These are phyloP conservation scores for Punctoribates punctum DNA, from an alignment of 2,888 invertebrate genomes.

Conservation along the genomic window DNA sequence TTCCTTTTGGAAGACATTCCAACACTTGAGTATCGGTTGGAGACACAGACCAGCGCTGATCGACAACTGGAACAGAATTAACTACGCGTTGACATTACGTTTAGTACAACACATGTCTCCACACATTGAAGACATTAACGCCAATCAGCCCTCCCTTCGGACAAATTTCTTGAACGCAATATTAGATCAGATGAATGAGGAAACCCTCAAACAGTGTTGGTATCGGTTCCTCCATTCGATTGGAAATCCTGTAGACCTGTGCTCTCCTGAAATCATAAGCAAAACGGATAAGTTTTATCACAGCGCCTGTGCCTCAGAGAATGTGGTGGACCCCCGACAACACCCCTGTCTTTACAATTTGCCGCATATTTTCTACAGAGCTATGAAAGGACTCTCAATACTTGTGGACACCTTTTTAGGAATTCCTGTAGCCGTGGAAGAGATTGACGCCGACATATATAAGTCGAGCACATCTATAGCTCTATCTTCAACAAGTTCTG, in stretches of 20 bases:
- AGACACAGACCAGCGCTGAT: constrained; percentile 86
- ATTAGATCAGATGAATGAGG: constrained; percentile 71
- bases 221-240: constrained; percentile 88
- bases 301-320: constrained; percentile 74
- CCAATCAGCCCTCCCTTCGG: constrained; percentile 3
- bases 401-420: constrained; percentile 94
- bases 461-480: constrained; percentile 36
- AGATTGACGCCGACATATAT: constrained; percentile 38
- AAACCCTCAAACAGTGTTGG: constrained; percentile 85
- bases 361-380: constrained; percentile 85
- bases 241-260: constrained; percentile 89
- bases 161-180: constrained; percentile 33
- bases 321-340: constrained; percentile 77
- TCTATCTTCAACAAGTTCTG: neutral
- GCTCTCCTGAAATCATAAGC: constrained; percentile 72
- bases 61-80: constrained; percentile 75
- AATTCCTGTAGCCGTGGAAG: constrained; percentile 54
- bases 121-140: constrained; percentile 19
- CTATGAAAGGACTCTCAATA: constrained; percentile 86
- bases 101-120: constrained; percentile 54
- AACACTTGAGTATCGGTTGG: constrained; percentile 89
- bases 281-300: constrained; percentile 71
- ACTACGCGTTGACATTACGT: constrained; percentile 78
- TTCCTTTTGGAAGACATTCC: constrained; percentile 67
- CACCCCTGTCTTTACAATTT: constrained; percentile 76